phyloP scores from a whole-genome alignment of 2,888 invertebrate genomes.

The Drosophila sordidula region DNA sequence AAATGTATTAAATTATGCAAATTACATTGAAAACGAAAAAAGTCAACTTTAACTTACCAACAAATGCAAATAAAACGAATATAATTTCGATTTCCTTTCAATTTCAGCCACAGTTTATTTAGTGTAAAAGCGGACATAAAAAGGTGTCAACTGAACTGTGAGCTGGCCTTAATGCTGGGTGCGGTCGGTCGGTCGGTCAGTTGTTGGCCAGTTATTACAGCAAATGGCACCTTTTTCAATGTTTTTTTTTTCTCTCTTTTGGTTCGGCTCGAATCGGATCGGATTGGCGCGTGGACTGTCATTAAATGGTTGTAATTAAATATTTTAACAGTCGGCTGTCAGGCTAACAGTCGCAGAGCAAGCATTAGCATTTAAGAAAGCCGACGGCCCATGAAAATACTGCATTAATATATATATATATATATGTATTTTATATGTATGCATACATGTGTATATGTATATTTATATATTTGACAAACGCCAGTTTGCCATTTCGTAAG shows the following conservation, averaged over 20 bases:
- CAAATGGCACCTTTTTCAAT: slow-evolving; percentile 29
- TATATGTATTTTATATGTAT: background rate
- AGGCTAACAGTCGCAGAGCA: slow-evolving; percentile 47
- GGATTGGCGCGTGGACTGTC: slow-evolving; percentile 53
- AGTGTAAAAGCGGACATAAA: slow-evolving; percentile 25
- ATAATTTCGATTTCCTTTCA: background rate
- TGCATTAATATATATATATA: slow-evolving; percentile 5
- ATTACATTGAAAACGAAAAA: no score
- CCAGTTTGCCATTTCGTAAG: slow-evolving; percentile 39
- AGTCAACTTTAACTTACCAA: no score
- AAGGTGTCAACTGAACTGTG: slow-evolving; percentile 70
- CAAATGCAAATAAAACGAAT: background rate
- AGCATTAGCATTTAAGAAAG: slow-evolving; percentile 57
- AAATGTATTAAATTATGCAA: no score
- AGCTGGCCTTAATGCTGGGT: slow-evolving; percentile 48
- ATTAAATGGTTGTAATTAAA: slow-evolving; percentile 70
- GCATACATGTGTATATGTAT: background rate
- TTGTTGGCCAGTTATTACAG: slow-evolving; percentile 54
- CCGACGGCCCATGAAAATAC: slow-evolving; percentile 39
- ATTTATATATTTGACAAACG: slow-evolving; percentile 28
- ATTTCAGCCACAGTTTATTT: slow-evolving; percentile 23
- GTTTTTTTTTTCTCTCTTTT: background rate
- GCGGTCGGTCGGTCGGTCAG: slow-evolving; percentile 55
- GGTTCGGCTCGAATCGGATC: background rate
- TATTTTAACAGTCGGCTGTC: slow-evolving; percentile 62